A percentile compares a stretch with the other conserved stretches of the same genome.
These are phyloP conservation scores for Cheilosia variabilis DNA, from an alignment of 2,888 invertebrate species.

Conservation along the genomic window DNA sequence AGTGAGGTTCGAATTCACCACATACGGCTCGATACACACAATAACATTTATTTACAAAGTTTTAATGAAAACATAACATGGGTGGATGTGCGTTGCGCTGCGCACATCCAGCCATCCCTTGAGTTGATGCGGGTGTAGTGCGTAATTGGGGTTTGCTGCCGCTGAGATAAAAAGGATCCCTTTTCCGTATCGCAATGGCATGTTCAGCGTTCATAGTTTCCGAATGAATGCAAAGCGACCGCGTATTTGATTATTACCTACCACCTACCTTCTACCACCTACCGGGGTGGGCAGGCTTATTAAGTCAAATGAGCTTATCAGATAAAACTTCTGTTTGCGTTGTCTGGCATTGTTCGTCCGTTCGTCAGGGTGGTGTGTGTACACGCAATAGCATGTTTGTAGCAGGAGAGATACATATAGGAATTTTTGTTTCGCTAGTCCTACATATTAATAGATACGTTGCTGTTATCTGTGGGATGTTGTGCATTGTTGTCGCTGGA, in stretches of 20 bases:
- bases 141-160: constrained; percentile 5
- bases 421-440: background rate
- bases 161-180: constrained; percentile 43
- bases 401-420: background rate
- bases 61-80: constrained; percentile 69
- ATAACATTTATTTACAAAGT: constrained; percentile 68
- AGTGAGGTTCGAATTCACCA: constrained; percentile 21
- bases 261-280: no score
- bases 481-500: background rate
- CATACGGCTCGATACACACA: constrained; percentile 47
- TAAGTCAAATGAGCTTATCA: constrained; percentile 61
- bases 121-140: constrained; percentile 1
- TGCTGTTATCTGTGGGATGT: background rate
- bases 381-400: background rate
- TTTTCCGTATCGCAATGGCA: constrained; percentile 27
- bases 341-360: constrained; percentile 37
- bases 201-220: constrained; percentile 40
- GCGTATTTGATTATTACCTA: background rate
- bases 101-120: constrained; percentile 19
- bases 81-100: constrained; percentile 28
- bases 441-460: constrained; percentile 5
- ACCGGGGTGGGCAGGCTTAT: constrained; percentile 19
- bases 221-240: constrained; percentile 46
- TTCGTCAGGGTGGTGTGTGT: constrained; percentile 6
- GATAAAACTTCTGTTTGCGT: constrained; percentile 38